Evolutionary conservation across 2,797 vertebrate species (phyloP).

Genomic region (Gymnothorax javanicus): DNA sequence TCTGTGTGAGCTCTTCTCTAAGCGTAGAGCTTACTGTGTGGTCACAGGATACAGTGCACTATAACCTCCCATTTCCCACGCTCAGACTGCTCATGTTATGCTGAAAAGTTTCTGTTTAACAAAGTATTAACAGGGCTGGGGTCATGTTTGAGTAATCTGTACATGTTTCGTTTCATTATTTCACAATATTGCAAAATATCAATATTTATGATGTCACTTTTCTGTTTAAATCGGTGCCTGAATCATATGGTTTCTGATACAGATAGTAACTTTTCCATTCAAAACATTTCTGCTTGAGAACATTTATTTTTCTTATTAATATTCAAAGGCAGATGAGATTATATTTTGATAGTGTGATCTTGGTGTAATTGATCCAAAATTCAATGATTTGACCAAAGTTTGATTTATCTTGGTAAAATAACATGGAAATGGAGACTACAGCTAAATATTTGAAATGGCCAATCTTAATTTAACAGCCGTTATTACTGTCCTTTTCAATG

Average conservation of each 20-base stretch:
- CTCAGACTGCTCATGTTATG: neutral
- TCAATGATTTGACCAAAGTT: conserved; percentile 17
- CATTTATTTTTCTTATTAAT: neutral
- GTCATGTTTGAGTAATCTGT: neutral
- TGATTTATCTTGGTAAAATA: neutral
- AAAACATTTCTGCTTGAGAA: neutral
- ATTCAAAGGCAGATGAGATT: neutral
- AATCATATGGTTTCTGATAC: conserved; percentile 25
- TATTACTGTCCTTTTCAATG: neutral
- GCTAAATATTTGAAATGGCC: neutral
- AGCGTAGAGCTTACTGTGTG: neutral
- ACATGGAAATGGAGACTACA: neutral
- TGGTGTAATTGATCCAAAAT: neutral
- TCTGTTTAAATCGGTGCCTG: conserved; percentile 30
- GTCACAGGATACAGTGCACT: conserved; percentile 20
- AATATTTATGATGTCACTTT: conserved; percentile 4
- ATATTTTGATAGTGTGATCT: neutral
- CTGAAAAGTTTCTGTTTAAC: neutral
- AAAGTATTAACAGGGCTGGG: neutral
- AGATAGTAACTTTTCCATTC: conserved; percentile 11
- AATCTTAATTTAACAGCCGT: neutral
- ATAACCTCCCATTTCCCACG: conserved; percentile 11
- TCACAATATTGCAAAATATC: neutral
- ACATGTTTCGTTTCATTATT: neutral
- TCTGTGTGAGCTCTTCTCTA: neutral